phyloP scores from a whole-genome alignment of 2,888 invertebrate species.

The Rhaphigaster nebulosa region DNA sequence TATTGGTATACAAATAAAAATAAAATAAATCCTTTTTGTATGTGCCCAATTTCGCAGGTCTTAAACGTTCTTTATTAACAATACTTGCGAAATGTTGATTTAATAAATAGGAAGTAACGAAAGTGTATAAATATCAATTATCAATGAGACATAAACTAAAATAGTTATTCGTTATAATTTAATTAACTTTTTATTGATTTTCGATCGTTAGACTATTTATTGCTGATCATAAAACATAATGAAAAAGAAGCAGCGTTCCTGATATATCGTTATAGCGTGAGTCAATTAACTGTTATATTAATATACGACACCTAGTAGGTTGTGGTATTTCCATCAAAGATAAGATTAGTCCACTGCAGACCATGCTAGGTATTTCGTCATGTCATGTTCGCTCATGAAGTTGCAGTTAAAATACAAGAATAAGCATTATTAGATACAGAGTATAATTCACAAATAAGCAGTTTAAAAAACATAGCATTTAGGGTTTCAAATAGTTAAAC shows the following conservation, averaged over 20 bases:
- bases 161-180: background rate
- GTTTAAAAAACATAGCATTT: no score
- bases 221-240: background rate
- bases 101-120: no score
- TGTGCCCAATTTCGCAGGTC: no score
- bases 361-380: background rate
- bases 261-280: background rate
- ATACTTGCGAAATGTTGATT: no score
- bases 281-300: background rate
- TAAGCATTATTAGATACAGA: background rate
- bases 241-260: background rate
- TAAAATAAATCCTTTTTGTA: no score
- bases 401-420: background rate
- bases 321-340: background rate
- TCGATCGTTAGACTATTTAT: background rate
- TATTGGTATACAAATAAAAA: no score
- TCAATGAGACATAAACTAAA: no score
- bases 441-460: no score
- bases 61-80: no score
- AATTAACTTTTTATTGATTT: background rate
- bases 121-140: no score
- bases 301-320: background rate
- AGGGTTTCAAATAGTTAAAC: no score
- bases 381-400: background rate
- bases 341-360: background rate